Evolutionary conservation across 1,140 invertebrate species (phyloP).

Genomic region (Cepaea nemoralis): DNA sequence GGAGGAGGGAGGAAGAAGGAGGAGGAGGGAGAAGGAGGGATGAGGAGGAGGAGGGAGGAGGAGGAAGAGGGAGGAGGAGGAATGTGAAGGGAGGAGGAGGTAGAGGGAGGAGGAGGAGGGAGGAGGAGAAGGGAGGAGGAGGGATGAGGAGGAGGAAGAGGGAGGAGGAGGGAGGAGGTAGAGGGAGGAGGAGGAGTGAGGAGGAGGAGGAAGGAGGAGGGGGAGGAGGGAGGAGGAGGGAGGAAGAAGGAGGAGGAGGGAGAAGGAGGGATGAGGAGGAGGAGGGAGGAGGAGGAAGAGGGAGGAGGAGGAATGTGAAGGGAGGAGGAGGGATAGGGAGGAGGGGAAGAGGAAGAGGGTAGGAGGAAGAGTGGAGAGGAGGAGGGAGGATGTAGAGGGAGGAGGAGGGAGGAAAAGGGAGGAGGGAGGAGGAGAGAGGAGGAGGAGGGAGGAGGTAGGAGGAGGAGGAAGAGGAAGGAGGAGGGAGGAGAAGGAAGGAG

Average conservation of each 20-base stretch:
- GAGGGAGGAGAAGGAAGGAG: background rate
- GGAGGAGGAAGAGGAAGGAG: background rate
- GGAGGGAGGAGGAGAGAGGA: background rate
- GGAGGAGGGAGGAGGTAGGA: too few relatives aligned
- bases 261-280: too few relatives aligned
- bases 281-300: too few relatives aligned
- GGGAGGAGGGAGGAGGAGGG: background rate
- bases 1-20: background rate
- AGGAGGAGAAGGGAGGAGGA: background rate
- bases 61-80: too few relatives aligned
- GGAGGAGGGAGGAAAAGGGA: constrained; percentile 3
- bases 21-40: background rate
- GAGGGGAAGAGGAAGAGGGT: too few relatives aligned
- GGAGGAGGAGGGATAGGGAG: too few relatives aligned
- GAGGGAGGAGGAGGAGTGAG: background rate
- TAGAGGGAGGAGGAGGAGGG: background rate
- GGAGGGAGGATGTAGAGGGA: too few relatives aligned
- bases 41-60: background rate
- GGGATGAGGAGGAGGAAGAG: background rate
- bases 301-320: too few relatives aligned
- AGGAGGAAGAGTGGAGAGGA: too few relatives aligned
- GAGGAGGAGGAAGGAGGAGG: background rate
- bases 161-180: background rate
- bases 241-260: background rate
- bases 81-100: background rate